Evolutionary conservation across 2,888 invertebrate species (phyloP).

Genomic region (Caradrina kadenii): DNA sequence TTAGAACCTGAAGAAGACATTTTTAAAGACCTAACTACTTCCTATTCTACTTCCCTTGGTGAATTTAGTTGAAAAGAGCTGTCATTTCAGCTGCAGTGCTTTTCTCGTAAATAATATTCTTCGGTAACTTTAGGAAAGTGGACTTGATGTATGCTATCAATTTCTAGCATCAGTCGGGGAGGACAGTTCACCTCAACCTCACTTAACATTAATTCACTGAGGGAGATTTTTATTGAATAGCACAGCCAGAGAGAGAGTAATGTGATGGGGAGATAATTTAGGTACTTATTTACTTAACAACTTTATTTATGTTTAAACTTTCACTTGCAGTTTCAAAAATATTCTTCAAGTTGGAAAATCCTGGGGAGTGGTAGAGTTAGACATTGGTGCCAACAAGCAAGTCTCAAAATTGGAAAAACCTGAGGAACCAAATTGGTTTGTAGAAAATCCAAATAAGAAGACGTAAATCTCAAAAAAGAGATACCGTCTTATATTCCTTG

Average conservation of each 20-base stretch:
- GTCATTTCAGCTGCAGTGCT: no score
- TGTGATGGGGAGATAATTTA: background rate
- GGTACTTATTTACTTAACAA: background rate
- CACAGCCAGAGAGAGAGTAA: background rate
- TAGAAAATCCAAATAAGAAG: conserved; percentile 38
- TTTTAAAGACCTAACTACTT: no score
- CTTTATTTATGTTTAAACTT: conserved; percentile 43
- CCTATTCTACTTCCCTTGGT: background rate
- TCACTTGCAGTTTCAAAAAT: conserved; percentile 50
- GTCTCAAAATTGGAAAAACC: conserved; percentile 42
- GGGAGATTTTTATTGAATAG: background rate
- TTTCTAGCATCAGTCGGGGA: no score
- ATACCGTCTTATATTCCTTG: conserved; percentile 24
- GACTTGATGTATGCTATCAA: no score
- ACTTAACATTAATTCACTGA: no score
- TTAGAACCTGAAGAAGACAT: conserved; percentile 1
- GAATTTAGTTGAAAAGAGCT: no score
- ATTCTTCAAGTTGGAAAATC: conserved; percentile 45
- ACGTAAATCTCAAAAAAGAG: conserved; percentile 16
- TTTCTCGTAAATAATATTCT: background rate
- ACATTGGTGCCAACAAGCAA: conserved; percentile 27
- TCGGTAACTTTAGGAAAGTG: no score
- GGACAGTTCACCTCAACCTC: no score
- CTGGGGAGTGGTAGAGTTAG: conserved; percentile 32
- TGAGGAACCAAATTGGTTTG: conserved; percentile 40